phyloP scores from a whole-genome alignment of 2,797 vertebrate species.

The Manis javanica region DNA sequence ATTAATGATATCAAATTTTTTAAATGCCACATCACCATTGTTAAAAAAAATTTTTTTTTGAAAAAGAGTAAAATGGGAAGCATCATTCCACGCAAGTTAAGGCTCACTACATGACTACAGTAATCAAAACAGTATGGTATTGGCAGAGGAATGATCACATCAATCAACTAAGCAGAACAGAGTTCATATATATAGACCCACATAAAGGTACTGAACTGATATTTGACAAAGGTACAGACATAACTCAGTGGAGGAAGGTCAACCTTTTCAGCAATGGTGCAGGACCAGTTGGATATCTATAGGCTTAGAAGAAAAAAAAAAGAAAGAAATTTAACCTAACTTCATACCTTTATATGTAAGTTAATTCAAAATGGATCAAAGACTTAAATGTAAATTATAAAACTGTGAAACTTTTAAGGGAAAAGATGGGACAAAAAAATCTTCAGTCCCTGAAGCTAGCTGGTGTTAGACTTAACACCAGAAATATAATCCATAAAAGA shows the following conservation, averaged over 20 bases:
- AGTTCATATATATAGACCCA: conserved; percentile 40
- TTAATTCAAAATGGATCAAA: not conserved
- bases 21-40: no score
- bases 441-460: not conserved
- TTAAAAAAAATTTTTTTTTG: not conserved
- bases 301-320: not conserved
- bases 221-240: conserved; percentile 6
- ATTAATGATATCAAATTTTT: no score
- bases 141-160: not conserved
- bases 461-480: not conserved
- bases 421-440: not conserved
- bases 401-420: not conserved
- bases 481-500: not conserved
- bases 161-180: conserved; percentile 27
- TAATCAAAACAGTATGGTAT: not conserved
- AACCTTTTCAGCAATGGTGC: not conserved
- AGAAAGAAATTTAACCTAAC: not conserved
- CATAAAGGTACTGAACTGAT: not conserved
- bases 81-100: not conserved
- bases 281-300: not conserved
- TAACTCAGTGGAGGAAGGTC: not conserved
- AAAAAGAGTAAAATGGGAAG: not conserved
- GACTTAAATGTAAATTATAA: not conserved
- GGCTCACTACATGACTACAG: not conserved
- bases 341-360: not conserved